Conservation (phyloP, 2,113 vertebrate species). For the Agapornis roseicollis region DNA sequence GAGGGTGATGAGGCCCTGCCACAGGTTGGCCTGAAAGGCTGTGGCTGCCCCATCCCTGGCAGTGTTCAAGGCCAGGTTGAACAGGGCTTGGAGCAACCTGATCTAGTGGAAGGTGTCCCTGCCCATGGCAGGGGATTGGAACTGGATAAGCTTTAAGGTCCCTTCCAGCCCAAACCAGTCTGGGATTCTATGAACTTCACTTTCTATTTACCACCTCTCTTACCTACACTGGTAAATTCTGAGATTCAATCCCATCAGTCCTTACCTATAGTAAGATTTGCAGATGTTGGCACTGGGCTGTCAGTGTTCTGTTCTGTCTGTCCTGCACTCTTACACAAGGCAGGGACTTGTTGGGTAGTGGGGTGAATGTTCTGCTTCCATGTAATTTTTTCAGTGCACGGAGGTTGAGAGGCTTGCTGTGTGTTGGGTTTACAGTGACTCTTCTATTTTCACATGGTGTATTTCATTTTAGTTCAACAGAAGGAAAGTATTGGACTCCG, state of each 20-base stretch:
- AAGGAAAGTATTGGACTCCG: slow-evolving; percentile 94
- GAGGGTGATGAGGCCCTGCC: not conserved
- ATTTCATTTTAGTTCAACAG: slow-evolving; percentile 88
- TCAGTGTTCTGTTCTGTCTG: too few species aligned
- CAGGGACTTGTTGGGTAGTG: not conserved
- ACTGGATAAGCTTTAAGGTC: not conserved
- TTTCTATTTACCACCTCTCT: not conserved
- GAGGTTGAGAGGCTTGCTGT: not conserved
- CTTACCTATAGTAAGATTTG: not conserved
- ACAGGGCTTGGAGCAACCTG: not conserved
- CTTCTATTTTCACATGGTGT: not conserved
- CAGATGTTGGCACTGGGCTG: not conserved
- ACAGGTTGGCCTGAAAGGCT: not conserved
- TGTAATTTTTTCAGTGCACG: rapidly evolving
- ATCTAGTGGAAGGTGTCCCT: not conserved
- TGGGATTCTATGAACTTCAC: not conserved
- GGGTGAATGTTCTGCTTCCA: not conserved
- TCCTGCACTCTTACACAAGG: not conserved
- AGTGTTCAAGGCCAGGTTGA: not conserved
- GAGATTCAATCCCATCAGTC: not conserved
- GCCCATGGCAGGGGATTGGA: not conserved
- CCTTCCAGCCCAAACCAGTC: not conserved
- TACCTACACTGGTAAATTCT: not conserved
- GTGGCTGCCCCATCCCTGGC: not conserved
- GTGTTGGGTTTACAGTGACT: not conserved